These are phyloP conservation scores for Apodemus agrarius DNA, from an alignment of 2,797 vertebrate genomes.

Conservation along the genomic window DNA sequence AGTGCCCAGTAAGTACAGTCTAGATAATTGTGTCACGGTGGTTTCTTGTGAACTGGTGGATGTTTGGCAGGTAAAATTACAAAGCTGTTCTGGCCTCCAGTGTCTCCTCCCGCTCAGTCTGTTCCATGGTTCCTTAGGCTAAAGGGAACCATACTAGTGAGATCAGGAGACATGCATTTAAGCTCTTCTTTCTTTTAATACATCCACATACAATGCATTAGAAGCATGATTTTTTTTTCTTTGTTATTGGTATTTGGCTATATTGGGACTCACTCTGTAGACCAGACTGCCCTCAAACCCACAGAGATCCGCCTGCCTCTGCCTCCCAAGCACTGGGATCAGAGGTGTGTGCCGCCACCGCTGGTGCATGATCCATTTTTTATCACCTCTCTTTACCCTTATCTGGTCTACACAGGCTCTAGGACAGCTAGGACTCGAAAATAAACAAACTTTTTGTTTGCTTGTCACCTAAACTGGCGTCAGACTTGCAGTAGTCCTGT, in stretches of 20 bases:
- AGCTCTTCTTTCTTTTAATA: not conserved
- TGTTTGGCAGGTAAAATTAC: slow-evolving; percentile 5
- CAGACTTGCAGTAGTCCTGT: too few species aligned
- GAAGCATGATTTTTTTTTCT: not conserved
- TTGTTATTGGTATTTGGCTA: not conserved
- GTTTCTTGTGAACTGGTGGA: not conserved
- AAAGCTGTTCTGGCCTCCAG: not conserved
- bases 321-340: not conserved
- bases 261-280: not conserved
- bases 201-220: too few species aligned
- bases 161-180: slow-evolving; percentile 5
- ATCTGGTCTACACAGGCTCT: not conserved
- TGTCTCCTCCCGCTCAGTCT: slow-evolving; percentile 23
- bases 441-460: not conserved
- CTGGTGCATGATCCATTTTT: not conserved
- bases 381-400: not conserved
- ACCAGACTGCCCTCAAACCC: not conserved
- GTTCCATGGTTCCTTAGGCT: not conserved
- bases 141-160: slow-evolving; percentile 10
- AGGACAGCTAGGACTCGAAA: not conserved
- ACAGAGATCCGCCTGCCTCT: not conserved
- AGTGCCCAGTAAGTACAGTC: slow-evolving; percentile 44
- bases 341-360: not conserved
- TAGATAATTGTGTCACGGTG: not conserved
- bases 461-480: not conserved